Evolutionary conservation across 2,888 invertebrate genomes (phyloP), one percentile per base, ranked within the genome.

Genomic region (Plagodis pulveraria): DNA sequence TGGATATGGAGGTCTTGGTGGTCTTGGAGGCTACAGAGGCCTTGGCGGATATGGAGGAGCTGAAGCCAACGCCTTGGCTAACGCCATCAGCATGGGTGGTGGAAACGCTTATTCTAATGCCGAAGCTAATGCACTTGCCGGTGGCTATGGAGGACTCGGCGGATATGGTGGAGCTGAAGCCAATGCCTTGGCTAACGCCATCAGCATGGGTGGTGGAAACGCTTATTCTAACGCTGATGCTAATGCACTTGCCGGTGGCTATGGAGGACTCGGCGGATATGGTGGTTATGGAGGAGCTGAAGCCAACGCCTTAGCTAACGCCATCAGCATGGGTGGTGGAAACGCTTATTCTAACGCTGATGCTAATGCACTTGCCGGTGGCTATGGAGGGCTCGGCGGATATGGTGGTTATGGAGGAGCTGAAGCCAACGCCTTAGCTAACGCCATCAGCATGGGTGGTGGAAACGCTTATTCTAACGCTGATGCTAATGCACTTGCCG

Each of bases 131-230:
- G 53, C 58, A 7, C 0, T 54, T 9, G 49, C 58, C 9, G 50
- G 54, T 6, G 45, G 36, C 8, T 32, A 32, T 33, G 42, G 46
- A 38, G 48, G 51, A n/a, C 10, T 12, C 9, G 22, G 47, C 34
- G 45, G 44, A 2, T 44, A 44, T 12, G 44, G 51, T 36, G 38
- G 50, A 47, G 53, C 56, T 5, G n/a, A 32, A 8, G 51, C 60
- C 7, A 62, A 50, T 12, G 50, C 33, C 6, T 32, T 50, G 7
- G 41, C 40, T 4, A 50, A 50, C 12, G n/a, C 47, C 8, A 7
- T 47, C 8, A 12, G 12, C 9, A 49, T 62, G 6, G 73, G 69
- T n/a, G 43, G 56, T 1, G 63, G 64, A 5, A 62, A 57, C 6
- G 65, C 63, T 6, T 48, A 41, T 9, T 48, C 63, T 6, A 57